phyloP scores from a whole-genome alignment of 2,888 invertebrate genomes.

The Agrochola circellaris region DNA sequence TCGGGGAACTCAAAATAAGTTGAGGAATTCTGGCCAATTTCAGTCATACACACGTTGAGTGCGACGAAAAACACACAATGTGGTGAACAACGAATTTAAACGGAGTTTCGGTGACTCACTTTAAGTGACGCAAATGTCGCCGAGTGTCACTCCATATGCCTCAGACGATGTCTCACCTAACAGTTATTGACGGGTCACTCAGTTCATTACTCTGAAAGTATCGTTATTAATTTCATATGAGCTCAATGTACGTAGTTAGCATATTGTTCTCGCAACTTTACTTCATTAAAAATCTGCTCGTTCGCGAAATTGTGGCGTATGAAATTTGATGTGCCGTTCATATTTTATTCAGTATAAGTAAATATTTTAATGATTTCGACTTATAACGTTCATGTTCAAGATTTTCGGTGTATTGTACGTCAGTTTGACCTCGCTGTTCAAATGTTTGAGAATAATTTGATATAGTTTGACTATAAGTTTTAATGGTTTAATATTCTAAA shows the following conservation, averaged over 20 bases:
- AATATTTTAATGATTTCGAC: conserved; percentile 31
- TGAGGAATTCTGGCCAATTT: not conserved
- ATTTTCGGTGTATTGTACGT: not conserved
- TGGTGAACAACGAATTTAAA: not conserved
- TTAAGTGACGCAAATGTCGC: conserved; percentile 1
- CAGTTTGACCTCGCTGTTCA: conserved; percentile 15
- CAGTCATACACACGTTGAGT: not conserved
- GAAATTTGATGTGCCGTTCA: conserved; percentile 34
- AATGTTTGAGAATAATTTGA: conserved; percentile 25
- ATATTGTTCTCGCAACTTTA: conserved; percentile 39
- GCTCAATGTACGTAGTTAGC: conserved; percentile 21
- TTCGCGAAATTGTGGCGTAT: conserved; percentile 32
- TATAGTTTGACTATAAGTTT: conserved; percentile 30
- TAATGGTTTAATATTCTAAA: conserved; percentile 39
- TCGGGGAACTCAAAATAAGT: not conserved
- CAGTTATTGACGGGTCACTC: conserved; percentile 6
- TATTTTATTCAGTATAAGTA: conserved; percentile 20
- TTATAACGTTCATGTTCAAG: conserved; percentile 7
- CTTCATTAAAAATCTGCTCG: conserved; percentile 37
- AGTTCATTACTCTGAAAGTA: conserved; percentile 26
- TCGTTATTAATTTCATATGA: conserved; percentile 39
- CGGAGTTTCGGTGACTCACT: not conserved
- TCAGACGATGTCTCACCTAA: not conserved
- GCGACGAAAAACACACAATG: not conserved
- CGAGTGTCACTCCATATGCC: not conserved